Evolutionary conservation across 2,113 vertebrate species (phyloP), one percentile per base, ranked within the genome.

Genomic region (Chamaea fasciata): DNA sequence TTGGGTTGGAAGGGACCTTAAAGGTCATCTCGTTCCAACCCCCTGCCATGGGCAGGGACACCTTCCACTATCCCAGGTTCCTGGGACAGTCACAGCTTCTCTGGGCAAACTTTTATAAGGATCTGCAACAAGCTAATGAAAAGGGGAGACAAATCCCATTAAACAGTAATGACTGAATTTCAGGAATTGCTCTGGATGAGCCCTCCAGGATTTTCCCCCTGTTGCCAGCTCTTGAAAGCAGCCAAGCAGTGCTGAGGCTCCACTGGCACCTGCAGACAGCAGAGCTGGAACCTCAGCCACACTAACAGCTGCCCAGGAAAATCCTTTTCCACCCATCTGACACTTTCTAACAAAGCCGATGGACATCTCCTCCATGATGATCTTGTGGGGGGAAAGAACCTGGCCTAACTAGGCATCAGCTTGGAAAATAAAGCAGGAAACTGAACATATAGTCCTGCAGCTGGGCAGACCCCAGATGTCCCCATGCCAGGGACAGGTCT

Each of bases 401-500:
- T 31, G 30, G 21, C 37, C n/a, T 88, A 80, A 71, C 12, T 5
- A 47, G 4, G 18, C 1, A 4, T 15, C 75, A 74, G 17, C 49
- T 60, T 57, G 42, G 37, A 57, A 86, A 94, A 91, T 10, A 68
- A 56, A 83, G n/a, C 49, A 56, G 89, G 57, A 71, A 82, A 50
- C 9, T 0, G 0, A 87, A 52, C 15, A 1, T 6, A 20, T 1
- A 1, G 27, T 49, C 35, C 55, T 26, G 44, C 42, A 75, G 85
- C 50, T 33, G 41, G 59, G 39, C 70, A 64, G 63, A 19, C 6
- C 77, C 27, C 20, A 3, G 23, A 12, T 1, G 2, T 28, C 64
- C 52, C 63, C 71, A 7, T 1, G 1, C 33, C 21, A 46, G 49
- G 26, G 46, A 85, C 37, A 42, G 46, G 24, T n/a, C 53, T 55